Conservation (phyloP, 2,797 vertebrate genomes). For the Zalophus californianus region DNA sequence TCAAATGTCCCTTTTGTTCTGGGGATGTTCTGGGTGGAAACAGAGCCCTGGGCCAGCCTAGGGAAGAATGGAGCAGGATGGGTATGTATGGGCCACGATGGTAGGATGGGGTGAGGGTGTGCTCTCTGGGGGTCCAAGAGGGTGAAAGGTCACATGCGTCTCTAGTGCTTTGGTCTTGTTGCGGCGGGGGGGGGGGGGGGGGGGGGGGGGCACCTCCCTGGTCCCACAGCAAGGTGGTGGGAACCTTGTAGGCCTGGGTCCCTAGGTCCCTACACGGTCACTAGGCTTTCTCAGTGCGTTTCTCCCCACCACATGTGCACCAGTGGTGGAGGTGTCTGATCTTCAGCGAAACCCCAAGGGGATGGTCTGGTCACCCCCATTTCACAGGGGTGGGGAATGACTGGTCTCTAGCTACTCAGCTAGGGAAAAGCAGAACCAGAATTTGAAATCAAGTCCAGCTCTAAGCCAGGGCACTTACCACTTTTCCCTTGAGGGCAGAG, state of each 20-base stretch:
- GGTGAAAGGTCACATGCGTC: neutral
- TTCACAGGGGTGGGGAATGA: neutral
- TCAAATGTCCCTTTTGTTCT: conserved; percentile 65
- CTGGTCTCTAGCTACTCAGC: neutral
- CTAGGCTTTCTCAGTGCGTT: neutral
- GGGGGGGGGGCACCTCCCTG: neutral
- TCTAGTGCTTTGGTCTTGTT: neutral
- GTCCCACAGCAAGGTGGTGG: neutral
- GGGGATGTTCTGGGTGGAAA: neutral
- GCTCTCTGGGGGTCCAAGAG: neutral
- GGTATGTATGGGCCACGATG: neutral
- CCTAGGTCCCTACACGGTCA: neutral
- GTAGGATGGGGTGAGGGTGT: neutral
- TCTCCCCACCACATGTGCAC: neutral
- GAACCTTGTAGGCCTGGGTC: neutral
- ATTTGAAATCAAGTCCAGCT: neutral
- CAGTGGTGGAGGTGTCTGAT: neutral
- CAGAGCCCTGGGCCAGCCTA: neutral
- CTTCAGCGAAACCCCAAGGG: neutral
- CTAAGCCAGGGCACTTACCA: neutral
- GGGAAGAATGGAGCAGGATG: neutral
- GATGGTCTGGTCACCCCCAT: neutral
- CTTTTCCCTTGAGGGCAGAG: neutral
- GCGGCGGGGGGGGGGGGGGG: neutral
- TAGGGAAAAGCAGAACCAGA: neutral